phyloP scores from a whole-genome alignment of 2,888 invertebrate species.

The Tenthredo livida region DNA sequence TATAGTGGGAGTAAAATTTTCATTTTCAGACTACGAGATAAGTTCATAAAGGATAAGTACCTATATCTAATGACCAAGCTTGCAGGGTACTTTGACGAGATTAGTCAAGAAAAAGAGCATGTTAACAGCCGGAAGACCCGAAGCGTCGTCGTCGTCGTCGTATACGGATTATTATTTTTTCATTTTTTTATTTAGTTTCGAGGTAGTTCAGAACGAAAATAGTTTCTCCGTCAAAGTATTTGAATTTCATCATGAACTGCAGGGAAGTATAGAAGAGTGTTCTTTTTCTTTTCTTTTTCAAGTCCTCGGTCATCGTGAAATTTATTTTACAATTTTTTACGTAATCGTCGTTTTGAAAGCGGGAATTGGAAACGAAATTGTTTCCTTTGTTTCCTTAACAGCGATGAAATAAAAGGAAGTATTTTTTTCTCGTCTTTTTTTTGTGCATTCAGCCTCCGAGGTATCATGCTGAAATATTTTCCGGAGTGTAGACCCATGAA shows the following conservation, averaged over 20 bases:
- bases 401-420: neutral
- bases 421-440: neutral
- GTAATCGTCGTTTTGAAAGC: constrained; percentile 22
- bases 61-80: constrained; percentile 18
- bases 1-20: constrained; percentile 32
- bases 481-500: neutral
- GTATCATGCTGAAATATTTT: neutral
- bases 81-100: constrained; percentile 32
- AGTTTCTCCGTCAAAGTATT: neutral
- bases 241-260: neutral
- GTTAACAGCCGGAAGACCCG: neutral
- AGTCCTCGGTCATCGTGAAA: neutral
- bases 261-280: neutral
- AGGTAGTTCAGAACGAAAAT: neutral
- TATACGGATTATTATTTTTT: constrained; percentile 2
- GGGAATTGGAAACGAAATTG: neutral
- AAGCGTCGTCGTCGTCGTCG: neutral
- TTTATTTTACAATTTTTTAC: neutral
- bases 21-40: constrained; percentile 15
- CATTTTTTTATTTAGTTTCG: neutral
- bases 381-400: constrained; percentile 23
- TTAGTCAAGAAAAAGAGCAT: constrained; percentile 25
- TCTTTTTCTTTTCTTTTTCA: neutral
- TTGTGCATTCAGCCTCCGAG: neutral
- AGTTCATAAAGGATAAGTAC: constrained; percentile 42